Evolutionary conservation across 2,113 vertebrate genomes (phyloP), one percentile per base, ranked within the genome.

Genomic region (Alosa alosa): DNA sequence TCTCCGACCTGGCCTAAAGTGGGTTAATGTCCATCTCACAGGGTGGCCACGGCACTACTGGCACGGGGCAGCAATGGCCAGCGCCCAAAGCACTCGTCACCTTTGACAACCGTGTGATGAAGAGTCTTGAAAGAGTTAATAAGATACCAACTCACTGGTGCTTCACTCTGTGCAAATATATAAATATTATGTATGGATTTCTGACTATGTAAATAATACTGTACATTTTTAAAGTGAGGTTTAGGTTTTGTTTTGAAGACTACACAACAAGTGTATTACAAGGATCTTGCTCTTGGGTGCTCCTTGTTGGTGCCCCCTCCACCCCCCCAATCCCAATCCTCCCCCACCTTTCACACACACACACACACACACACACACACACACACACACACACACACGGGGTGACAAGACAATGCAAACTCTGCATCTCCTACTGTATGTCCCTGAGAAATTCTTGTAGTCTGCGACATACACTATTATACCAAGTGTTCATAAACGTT

Each of bases 1-100:
- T 57, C 82, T 89, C n/a, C 86, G 88, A 84, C 86, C 86, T 81
- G 57, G 86, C 72, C 86, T 86, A 89, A 88, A 84, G 49, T 44
- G 55, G 68, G 82, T 85, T 88, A 85, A 87, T 78, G 72, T 78
- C 13, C 5, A 11, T 17, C 72, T 78, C 72, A 17, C 72, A 39
- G 72, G 72, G 72, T 78, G 72, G 72, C 31, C 36, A 36, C 31
- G 1, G 25, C 11, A 39, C 72, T 78, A 39, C 72, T 78, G 72
- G 31, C 25, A 39, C 39, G 31, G n/a, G 64, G 1, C 31, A 15
- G 64, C 9, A 78, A 41, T 78, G 72, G 72, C 64, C 64, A 8
- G 36, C 36, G 46, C 15, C 46, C 45, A 36, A 45, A 52, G 1
- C 10, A 39, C 45, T 39, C n/a, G 46, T 72, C 25, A 25, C 64